phyloP scores from a whole-genome alignment of 1,140 invertebrate genomes.

The Spodoptera frugiperda region DNA sequence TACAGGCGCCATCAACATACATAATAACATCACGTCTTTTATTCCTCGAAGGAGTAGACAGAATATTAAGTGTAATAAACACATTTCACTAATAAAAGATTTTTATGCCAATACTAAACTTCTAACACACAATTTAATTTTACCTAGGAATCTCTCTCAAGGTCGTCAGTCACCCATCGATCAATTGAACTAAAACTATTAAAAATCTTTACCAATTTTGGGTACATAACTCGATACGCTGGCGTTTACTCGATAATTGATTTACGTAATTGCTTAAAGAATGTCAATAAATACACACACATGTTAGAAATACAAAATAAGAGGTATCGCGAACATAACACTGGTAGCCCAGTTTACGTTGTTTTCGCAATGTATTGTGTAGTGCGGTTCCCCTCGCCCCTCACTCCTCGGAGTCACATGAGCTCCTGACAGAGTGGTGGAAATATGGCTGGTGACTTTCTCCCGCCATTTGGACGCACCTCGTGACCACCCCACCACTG shows the following conservation, averaged over 20 bases:
- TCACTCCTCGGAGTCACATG: slow-evolving; percentile 30
- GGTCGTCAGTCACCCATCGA: no score
- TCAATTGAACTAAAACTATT: no score
- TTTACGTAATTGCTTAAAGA: slow-evolving; percentile 32
- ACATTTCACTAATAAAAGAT: no score
- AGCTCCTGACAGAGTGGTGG: slow-evolving; percentile 21
- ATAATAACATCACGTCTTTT: no score
- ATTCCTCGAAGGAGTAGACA: no score
- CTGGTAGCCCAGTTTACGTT: slow-evolving; percentile 43
- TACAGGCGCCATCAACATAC: no score
- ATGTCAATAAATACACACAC: slow-evolving; percentile 42
- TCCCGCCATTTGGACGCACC: slow-evolving; percentile 30
- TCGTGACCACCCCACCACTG: slow-evolving; percentile 8
- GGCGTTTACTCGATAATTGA: slow-evolving; percentile 15
- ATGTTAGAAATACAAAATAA: slow-evolving; percentile 39
- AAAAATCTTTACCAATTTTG: no score
- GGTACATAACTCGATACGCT: not conserved
- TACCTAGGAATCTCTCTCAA: no score
- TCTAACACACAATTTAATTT: no score
- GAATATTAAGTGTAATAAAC: no score
- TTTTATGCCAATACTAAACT: no score
- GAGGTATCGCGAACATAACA: slow-evolving; percentile 34
- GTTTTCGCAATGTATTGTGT: slow-evolving; percentile 45
- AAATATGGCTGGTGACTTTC: slow-evolving; percentile 30
- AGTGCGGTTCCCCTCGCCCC: not conserved